A percentile compares a stretch with the other conserved stretches of the same genome.
These are phyloP conservation scores for Coelinius sp. DNA, from an alignment of 2,888 invertebrate genomes.

Conservation along the genomic window DNA sequence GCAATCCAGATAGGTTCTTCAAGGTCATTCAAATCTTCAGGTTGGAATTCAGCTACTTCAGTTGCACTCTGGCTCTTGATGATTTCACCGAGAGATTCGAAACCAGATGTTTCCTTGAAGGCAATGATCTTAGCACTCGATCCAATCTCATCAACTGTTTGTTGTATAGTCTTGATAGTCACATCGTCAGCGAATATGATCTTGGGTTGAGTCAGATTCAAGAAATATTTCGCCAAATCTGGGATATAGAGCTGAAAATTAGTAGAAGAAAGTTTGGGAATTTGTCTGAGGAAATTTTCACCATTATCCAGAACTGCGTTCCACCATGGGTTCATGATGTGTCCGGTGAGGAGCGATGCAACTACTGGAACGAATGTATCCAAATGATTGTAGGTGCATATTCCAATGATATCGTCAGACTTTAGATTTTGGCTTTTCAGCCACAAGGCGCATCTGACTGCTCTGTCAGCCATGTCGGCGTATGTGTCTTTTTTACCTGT, in stretches of 20 bases:
- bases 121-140: slow-evolving; percentile 47
- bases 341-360: slow-evolving; percentile 55
- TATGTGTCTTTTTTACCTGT: slow-evolving; percentile 53
- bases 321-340: slow-evolving; percentile 60
- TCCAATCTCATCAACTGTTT: slow-evolving; percentile 49
- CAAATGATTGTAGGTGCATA: slow-evolving; percentile 58
- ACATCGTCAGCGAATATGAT: slow-evolving; percentile 53
- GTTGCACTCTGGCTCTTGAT: slow-evolving; percentile 42
- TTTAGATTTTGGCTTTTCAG: slow-evolving; percentile 54
- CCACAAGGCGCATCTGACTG: slow-evolving; percentile 61
- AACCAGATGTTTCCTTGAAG: slow-evolving; percentile 50
- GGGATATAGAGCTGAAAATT: not conserved
- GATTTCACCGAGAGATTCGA: slow-evolving; percentile 47
- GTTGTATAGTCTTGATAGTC: slow-evolving; percentile 31
- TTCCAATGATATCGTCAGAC: slow-evolving; percentile 53
- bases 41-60: slow-evolving; percentile 46
- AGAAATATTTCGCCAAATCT: slow-evolving; percentile 55
- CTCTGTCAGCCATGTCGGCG: slow-evolving; percentile 51
- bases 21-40: slow-evolving; percentile 40
- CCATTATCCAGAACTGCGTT: slow-evolving; percentile 51
- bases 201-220: slow-evolving; percentile 55
- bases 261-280: slow-evolving; percentile 4
- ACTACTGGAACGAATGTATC: slow-evolving; percentile 57
- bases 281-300: slow-evolving; percentile 36
- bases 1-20: slow-evolving; percentile 47